Conservation (phyloP, 2,888 invertebrate genomes). For the Coremacera marginata region DNA sequence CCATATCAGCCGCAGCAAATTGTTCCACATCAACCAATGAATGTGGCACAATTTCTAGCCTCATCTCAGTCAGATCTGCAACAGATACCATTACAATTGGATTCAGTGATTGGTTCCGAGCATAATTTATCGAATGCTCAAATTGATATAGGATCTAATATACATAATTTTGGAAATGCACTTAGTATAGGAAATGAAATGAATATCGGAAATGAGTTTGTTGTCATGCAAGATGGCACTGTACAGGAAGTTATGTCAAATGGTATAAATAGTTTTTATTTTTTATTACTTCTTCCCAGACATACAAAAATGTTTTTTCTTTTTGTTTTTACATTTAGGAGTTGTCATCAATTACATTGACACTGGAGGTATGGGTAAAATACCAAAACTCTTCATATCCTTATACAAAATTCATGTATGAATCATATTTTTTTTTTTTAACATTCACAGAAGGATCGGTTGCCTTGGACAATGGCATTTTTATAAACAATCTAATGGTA, state of each 20-base stretch:
- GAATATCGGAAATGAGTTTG: conserved; percentile 59
- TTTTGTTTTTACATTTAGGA: conserved; percentile 44
- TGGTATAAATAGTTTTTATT: conserved; percentile 41
- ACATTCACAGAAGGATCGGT: conserved; percentile 32
- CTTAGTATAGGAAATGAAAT: conserved; percentile 46
- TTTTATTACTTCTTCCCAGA: neutral
- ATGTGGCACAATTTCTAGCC: conserved; percentile 24
- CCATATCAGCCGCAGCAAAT: conserved; percentile 22
- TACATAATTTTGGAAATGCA: conserved; percentile 30
- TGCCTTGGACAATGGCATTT: conserved; percentile 43
- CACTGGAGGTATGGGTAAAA: conserved; percentile 40
- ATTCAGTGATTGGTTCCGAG: conserved; percentile 23
- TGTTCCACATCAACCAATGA: conserved; percentile 14
- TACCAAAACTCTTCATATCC: neutral
- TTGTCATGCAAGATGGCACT: conserved; percentile 61
- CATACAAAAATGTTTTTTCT: neutral
- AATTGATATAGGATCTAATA: neutral
- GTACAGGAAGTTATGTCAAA: conserved; percentile 58
- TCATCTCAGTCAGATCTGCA: conserved; percentile 19
- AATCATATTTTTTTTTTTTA: neutral
- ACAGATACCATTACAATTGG: conserved; percentile 28
- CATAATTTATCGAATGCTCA: neutral
- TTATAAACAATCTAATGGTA: conserved; percentile 28
- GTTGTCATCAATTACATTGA: conserved; percentile 64
- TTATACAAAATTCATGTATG: too few relatives aligned